Evolutionary conservation across 2,888 invertebrate species (phyloP).

Genomic region (Sthenelais limicola): DNA sequence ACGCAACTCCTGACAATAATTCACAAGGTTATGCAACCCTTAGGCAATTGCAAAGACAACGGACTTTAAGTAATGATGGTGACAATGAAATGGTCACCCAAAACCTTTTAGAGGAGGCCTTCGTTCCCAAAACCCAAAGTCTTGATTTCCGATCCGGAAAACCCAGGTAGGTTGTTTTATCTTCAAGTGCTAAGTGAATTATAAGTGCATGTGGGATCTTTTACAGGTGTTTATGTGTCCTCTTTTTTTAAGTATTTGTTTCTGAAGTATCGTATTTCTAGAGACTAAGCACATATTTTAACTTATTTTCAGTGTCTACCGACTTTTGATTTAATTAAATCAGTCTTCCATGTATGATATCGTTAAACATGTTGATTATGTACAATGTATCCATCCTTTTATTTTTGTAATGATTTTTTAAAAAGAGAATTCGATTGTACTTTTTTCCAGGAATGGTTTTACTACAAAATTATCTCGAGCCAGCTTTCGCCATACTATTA

Average conservation of each 20-base stretch:
- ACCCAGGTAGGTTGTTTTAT: constrained; percentile 45
- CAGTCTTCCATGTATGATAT: too few species aligned
- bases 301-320: not conserved
- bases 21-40: constrained; percentile 71
- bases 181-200: too few species aligned
- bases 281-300: not conserved
- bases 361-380: too few species aligned
- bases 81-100: constrained; percentile 54
- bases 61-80: constrained; percentile 62
- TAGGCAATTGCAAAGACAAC: constrained; percentile 66
- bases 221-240: too few species aligned
- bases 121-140: constrained; percentile 44
- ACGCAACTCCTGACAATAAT: constrained; percentile 70
- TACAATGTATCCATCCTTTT: too few species aligned
- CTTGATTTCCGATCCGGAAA: constrained; percentile 47
- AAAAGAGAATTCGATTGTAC: too few species aligned
- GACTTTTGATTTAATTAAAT: too few species aligned
- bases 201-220: too few species aligned
- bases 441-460: constrained; percentile 26
- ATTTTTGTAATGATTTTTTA: too few species aligned
- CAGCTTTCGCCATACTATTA: constrained; percentile 29
- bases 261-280: not conserved
- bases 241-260: too few species aligned
- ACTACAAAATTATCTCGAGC: constrained; percentile 25
- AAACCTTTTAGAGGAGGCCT: constrained; percentile 29